Conservation (phyloP, 2,888 invertebrate species). For the Heterodera filipjevi region DNA sequence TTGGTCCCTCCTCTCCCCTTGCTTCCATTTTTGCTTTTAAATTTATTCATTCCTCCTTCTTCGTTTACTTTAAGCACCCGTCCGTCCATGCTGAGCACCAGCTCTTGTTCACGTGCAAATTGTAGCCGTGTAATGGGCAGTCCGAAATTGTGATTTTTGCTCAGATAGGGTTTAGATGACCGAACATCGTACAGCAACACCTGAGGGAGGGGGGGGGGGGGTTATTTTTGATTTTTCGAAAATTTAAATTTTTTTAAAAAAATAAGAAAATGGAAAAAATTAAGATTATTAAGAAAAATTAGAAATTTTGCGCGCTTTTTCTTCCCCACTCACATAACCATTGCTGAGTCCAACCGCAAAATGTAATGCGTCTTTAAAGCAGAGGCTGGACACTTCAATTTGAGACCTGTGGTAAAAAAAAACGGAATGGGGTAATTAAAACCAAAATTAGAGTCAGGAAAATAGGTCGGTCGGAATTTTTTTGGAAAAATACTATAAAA, state of each 20-base stretch:
- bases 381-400: conserved; percentile 77
- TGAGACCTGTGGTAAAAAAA: conserved; percentile 25
- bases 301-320: background rate
- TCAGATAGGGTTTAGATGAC: conserved; percentile 81
- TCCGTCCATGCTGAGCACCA: conserved; percentile 86
- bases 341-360: conserved; percentile 87
- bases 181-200: conserved; percentile 87
- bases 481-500: conserved; percentile 22
- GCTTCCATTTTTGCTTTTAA: background rate
- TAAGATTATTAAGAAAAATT: background rate
- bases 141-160: conserved; percentile 94
- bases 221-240: background rate
- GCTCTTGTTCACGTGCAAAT: conserved; percentile 74
- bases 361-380: conserved; percentile 69
- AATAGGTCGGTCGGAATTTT: no score
- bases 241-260: no score
- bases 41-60: conserved; percentile 52
- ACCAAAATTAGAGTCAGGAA: no score
- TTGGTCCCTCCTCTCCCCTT: no score
- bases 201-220: conserved; percentile 52
- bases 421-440: no score
- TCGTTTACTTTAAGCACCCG: conserved; percentile 17
- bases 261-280: background rate
- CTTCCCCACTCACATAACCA: conserved; percentile 76
- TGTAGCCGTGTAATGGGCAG: conserved; percentile 85